Conservation (phyloP, 2,888 invertebrate genomes). For the Schizotus pectinicornis region DNA sequence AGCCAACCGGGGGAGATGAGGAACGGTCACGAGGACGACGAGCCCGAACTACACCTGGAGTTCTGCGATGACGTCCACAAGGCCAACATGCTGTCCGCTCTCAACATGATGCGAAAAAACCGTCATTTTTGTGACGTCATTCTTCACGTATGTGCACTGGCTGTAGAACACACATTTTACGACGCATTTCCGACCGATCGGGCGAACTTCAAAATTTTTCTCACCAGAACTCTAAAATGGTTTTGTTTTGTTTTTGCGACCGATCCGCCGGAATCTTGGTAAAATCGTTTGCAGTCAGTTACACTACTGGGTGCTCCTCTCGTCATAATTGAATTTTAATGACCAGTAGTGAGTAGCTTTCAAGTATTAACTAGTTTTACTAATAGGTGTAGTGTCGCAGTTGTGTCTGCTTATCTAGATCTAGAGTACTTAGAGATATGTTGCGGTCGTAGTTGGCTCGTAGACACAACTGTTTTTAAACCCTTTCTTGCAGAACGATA, state of each 20-base stretch:
- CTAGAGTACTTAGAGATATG: not conserved
- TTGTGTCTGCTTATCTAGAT: not conserved
- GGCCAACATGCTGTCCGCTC: constrained; percentile 67
- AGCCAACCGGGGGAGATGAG: constrained; percentile 22
- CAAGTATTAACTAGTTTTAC: constrained; percentile 44
- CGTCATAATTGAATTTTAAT: constrained; percentile 54
- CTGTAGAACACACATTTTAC: constrained; percentile 48
- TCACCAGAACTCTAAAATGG: not conserved
- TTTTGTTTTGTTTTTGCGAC: constrained; percentile 9
- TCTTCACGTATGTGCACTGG: constrained; percentile 72
- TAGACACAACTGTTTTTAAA: constrained; percentile 6
- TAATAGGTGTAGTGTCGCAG: constrained; percentile 6
- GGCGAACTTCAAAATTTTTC: not conserved
- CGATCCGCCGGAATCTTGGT: constrained; percentile 43
- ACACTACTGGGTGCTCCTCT: constrained; percentile 58
- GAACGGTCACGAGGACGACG: constrained; percentile 42
- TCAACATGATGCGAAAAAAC: constrained; percentile 82
- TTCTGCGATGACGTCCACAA: constrained; percentile 66
- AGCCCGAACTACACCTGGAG: constrained; percentile 56
- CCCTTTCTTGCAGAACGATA: constrained; percentile 39
- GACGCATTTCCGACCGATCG: constrained; percentile 42
- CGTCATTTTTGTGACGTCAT: constrained; percentile 87
- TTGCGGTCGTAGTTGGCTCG: constrained; percentile 4
- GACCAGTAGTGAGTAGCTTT: constrained; percentile 60
- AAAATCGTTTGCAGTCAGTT: constrained; percentile 58